Evolutionary conservation across 2,113 vertebrate species (phyloP).

Genomic region (Tinamus guttatus): DNA sequence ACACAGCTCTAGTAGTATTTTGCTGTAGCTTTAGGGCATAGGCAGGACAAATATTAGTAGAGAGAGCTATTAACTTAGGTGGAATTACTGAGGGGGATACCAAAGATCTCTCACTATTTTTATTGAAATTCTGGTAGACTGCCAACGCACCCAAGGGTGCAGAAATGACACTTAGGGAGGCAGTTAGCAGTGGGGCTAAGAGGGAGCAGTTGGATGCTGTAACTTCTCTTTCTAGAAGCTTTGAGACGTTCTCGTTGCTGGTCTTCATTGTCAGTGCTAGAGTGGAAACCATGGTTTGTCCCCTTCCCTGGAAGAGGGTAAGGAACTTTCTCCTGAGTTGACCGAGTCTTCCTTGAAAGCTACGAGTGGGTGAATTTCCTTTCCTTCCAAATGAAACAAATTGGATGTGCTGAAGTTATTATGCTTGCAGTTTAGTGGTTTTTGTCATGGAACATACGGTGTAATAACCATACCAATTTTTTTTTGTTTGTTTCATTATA

Average conservation of each 20-base stretch:
- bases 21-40: not conserved
- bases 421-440: slow-evolving; percentile 8
- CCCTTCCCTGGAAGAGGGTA: not conserved
- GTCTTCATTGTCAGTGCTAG: not conserved
- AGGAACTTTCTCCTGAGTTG: not conserved
- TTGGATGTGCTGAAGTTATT: slow-evolving; percentile 37
- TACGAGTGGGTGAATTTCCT: not conserved
- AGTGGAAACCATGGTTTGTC: not conserved
- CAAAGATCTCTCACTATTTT: not conserved
- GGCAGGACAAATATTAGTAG: not conserved
- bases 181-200: not conserved
- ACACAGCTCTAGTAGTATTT: not conserved
- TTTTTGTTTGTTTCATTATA: slow-evolving; percentile 56
- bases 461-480: slow-evolving; percentile 51
- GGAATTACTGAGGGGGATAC: not conserved
- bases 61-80: not conserved
- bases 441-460: slow-evolving; percentile 12
- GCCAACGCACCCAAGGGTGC: not conserved
- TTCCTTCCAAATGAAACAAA: slow-evolving; percentile 31
- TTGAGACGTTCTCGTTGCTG: not conserved
- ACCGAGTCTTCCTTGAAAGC: not conserved
- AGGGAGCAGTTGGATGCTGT: too few relatives aligned
- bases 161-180: not conserved
- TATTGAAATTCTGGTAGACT: not conserved
- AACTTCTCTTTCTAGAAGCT: not conserved